Conservation (phyloP, 2,888 invertebrate species). For the Drosophila mulleri region DNA sequence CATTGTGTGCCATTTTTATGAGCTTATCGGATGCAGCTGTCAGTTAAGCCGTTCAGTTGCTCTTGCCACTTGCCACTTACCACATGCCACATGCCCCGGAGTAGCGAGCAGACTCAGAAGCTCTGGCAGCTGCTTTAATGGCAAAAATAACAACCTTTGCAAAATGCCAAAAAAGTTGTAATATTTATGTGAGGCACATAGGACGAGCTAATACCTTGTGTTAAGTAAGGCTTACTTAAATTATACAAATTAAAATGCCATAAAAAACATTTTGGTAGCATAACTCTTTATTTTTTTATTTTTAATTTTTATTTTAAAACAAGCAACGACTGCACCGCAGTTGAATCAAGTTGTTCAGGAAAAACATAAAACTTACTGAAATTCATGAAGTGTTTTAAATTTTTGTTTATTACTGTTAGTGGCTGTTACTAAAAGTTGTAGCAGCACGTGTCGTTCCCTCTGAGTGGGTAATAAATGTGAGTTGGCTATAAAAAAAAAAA, state of each 20-base stretch:
- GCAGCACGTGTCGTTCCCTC: background rate
- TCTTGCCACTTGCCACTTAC: constrained; percentile 40
- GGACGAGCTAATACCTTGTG: background rate
- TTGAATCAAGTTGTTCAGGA: background rate
- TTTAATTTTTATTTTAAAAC: constrained; percentile 39
- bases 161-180: constrained; percentile 5
- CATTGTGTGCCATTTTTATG: constrained; percentile 41
- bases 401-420: background rate
- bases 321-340: constrained; percentile 35
- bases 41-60: constrained; percentile 45
- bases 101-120: constrained; percentile 30
- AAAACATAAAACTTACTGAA: constrained; percentile 4
- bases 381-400: constrained; percentile 43
- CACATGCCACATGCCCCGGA: constrained; percentile 6
- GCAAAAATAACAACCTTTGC: constrained; percentile 8
- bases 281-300: constrained; percentile 36
- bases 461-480: constrained; percentile 35
- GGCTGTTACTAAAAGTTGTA: background rate
- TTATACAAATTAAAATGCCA: background rate
- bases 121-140: constrained; percentile 42
- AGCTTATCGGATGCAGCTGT: constrained; percentile 42
- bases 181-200: background rate
- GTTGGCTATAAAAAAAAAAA: constrained; percentile 61
- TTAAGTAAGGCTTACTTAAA: background rate
- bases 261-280: background rate